A percentile compares a stretch with the other conserved stretches of the same genome.
Evolutionary conservation across 2,797 vertebrate species (phyloP).

Genomic region (Phylloscopus collybita): DNA sequence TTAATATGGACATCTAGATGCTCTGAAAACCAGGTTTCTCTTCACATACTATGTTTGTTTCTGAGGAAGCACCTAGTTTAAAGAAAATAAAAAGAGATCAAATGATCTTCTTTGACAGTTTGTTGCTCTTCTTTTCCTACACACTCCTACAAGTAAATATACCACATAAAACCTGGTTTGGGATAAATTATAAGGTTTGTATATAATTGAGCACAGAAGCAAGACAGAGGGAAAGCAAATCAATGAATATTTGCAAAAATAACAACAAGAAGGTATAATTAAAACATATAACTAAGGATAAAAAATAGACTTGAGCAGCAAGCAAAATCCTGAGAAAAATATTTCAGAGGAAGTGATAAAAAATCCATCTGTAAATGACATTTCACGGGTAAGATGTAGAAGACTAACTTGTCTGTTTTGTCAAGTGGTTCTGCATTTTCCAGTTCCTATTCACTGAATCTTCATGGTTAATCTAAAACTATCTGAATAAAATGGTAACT

Average conservation of each 20-base stretch:
- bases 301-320: not conserved
- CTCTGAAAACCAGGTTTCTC: not conserved
- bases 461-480: not conserved
- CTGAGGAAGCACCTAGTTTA: not conserved
- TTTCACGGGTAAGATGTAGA: not conserved
- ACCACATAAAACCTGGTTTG: not conserved
- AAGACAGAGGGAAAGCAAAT: not conserved
- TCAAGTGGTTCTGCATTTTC: not conserved
- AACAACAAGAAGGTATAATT: not conserved
- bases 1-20: not conserved
- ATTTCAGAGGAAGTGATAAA: not conserved
- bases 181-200: not conserved
- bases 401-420: not conserved
- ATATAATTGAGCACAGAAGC: not conserved
- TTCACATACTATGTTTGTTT: not conserved
- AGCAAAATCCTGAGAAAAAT: not conserved
- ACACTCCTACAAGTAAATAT: not conserved
- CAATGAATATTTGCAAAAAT: not conserved
- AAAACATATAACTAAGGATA: not conserved
- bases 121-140: not conserved
- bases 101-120: accelerated
- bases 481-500: not conserved
- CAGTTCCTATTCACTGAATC: not conserved
- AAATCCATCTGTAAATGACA: not conserved
- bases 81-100: not conserved